Evolutionary conservation across 2,113 vertebrate genomes (phyloP).

Genomic region (Lanius collurio): DNA sequence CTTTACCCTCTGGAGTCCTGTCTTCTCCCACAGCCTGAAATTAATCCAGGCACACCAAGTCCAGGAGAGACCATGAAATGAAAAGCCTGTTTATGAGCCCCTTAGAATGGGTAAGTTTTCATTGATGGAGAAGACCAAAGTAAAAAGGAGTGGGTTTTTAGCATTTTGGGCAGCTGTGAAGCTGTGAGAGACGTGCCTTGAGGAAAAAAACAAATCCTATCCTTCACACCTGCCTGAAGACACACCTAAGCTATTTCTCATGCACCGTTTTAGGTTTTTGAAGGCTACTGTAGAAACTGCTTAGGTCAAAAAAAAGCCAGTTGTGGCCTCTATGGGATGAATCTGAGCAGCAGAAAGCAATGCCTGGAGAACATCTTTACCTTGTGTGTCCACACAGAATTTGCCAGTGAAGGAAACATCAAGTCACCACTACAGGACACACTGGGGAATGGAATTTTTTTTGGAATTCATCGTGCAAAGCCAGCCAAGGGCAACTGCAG

Average conservation of each 20-base stretch:
- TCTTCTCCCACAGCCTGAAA: neutral
- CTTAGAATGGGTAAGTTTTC: neutral
- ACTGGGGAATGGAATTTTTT: neutral
- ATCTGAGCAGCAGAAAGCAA: neutral
- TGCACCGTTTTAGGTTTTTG: neutral
- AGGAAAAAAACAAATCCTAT: neutral
- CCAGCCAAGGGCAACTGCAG: neutral
- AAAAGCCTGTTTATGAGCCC: neutral
- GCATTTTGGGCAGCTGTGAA: neutral
- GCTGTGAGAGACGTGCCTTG: accelerated
- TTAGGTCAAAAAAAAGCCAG: neutral
- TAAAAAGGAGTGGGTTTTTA: neutral
- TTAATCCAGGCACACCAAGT: accelerated
- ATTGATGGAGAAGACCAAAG: neutral
- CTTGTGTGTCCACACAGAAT: too few species aligned
- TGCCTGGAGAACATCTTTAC: neutral
- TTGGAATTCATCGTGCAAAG: neutral
- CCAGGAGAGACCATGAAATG: neutral
- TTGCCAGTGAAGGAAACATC: neutral
- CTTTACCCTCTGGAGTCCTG: neutral
- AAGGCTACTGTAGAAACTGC: neutral
- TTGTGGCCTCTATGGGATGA: neutral
- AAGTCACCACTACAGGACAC: neutral
- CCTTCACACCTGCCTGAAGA: neutral
- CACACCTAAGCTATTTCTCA: neutral